These are phyloP conservation scores for Ectemnius lituratus DNA, from an alignment of 2,888 invertebrate genomes.

Conservation along the genomic window DNA sequence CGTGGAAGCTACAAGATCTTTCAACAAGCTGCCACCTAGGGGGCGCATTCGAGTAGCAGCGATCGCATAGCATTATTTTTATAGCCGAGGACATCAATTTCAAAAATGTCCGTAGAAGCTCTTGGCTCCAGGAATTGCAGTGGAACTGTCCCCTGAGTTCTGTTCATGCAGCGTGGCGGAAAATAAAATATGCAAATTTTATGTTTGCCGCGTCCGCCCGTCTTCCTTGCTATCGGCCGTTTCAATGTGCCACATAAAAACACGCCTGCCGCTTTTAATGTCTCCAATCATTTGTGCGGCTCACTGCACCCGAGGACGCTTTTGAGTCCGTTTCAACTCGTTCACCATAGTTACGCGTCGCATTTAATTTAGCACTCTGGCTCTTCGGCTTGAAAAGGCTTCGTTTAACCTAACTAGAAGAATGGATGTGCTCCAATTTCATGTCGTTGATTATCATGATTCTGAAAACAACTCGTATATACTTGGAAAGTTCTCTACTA, in stretches of 20 bases:
- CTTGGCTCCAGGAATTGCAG: background rate
- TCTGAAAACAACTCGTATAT: too few relatives aligned
- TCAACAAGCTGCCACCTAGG: too few relatives aligned
- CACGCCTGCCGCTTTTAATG: slow-evolving; percentile 19
- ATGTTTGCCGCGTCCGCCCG: background rate
- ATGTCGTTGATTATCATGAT: too few relatives aligned
- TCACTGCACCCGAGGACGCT: slow-evolving; percentile 4
- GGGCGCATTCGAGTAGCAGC: too few relatives aligned
- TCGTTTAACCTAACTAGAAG: too few relatives aligned
- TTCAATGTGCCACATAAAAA: slow-evolving; percentile 9
- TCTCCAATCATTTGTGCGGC: slow-evolving; percentile 20
- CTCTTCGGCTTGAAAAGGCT: too few relatives aligned
- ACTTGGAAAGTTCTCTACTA: too few relatives aligned
- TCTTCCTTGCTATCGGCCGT: background rate
- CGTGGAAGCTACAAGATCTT: too few relatives aligned
- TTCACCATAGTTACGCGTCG: background rate
- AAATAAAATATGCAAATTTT: slow-evolving; percentile 3
- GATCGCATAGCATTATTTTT: too few relatives aligned
- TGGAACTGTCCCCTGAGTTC: too few relatives aligned
- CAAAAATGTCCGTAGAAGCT: slow-evolving; percentile 22
- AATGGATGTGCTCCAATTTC: too few relatives aligned
- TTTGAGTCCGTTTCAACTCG: slow-evolving; percentile 14
- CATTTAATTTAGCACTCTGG: slow-evolving; percentile 2
- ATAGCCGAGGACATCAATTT: too few relatives aligned
- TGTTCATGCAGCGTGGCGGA: background rate